phyloP scores from a whole-genome alignment of 2,888 invertebrate genomes.

The Leptinotarsa haldemani region DNA sequence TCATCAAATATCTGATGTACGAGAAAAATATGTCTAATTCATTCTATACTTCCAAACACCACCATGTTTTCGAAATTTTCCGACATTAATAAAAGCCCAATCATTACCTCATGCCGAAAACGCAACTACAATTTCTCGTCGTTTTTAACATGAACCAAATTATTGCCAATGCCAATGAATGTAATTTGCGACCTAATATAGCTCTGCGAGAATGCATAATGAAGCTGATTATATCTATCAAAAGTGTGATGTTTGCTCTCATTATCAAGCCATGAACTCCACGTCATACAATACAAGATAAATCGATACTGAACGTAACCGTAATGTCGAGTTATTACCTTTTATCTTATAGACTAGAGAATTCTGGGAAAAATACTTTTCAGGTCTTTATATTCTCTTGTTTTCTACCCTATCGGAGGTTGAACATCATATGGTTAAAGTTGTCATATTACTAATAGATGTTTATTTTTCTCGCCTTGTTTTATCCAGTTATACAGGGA shows the following conservation, averaged over 20 bases:
- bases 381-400: not conserved
- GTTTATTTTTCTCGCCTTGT: too few relatives aligned
- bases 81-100: too few relatives aligned
- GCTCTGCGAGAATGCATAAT: not conserved
- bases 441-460: too few relatives aligned
- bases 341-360: conserved; percentile 13
- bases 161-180: not conserved
- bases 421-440: too few relatives aligned
- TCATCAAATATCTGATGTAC: too few relatives aligned
- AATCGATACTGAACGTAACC: not conserved
- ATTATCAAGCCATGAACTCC: conserved; percentile 16
- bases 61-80: too few relatives aligned
- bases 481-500: too few relatives aligned
- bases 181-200: not conserved
- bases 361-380: not conserved
- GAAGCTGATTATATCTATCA: not conserved
- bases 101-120: too few relatives aligned
- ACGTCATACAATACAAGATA: conserved; percentile 16
- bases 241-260: conserved; percentile 2
- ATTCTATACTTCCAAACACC: too few relatives aligned
- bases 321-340: not conserved
- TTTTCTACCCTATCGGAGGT: too few relatives aligned
- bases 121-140: too few relatives aligned
- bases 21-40: too few relatives aligned
- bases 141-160: not conserved